phyloP scores from a whole-genome alignment of 2,113 vertebrate genomes.

The Panthera uncia region DNA sequence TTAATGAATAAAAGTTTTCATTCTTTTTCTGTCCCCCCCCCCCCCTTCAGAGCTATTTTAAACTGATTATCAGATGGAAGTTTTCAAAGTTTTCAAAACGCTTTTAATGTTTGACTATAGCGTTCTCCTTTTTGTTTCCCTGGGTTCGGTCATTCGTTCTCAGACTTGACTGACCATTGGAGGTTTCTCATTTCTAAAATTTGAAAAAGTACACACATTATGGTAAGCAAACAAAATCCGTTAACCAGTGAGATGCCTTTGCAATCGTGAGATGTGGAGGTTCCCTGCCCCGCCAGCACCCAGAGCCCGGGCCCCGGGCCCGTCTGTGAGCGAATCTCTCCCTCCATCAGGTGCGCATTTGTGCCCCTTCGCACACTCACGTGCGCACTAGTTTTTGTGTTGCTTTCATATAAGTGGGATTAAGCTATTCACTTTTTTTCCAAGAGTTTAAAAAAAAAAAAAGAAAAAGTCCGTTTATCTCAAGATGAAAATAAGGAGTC shows the following conservation, averaged over 20 bases:
- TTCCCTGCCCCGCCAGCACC: rapidly evolving
- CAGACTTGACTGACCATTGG: not conserved
- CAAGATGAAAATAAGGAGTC: not conserved
- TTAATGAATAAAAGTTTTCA: constrained; percentile 50
- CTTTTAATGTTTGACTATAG: not conserved
- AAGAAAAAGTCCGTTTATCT: not conserved
- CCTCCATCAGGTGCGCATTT: not conserved
- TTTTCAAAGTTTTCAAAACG: not conserved
- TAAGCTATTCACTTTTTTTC: not conserved
- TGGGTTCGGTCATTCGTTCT: not conserved
- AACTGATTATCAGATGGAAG: constrained; percentile 10
- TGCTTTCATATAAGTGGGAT: not conserved
- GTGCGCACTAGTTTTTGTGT: not conserved
- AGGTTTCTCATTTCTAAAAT: constrained; percentile 27
- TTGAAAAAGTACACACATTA: not conserved
- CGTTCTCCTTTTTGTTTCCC: not conserved
- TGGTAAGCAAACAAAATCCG: not conserved
- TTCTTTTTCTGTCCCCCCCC: not conserved
- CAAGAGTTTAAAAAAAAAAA: not conserved
- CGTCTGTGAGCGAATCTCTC: rapidly evolving
- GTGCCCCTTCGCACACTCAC: rapidly evolving
- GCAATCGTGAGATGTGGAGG: rapidly evolving
- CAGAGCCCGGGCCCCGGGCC: too few species aligned
- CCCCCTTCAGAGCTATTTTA: constrained; percentile 38
- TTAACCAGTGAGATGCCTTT: not conserved